phyloP scores from a whole-genome alignment of 92 coral and sea anemone genomes.

The Pocillopora meandrina region DNA sequence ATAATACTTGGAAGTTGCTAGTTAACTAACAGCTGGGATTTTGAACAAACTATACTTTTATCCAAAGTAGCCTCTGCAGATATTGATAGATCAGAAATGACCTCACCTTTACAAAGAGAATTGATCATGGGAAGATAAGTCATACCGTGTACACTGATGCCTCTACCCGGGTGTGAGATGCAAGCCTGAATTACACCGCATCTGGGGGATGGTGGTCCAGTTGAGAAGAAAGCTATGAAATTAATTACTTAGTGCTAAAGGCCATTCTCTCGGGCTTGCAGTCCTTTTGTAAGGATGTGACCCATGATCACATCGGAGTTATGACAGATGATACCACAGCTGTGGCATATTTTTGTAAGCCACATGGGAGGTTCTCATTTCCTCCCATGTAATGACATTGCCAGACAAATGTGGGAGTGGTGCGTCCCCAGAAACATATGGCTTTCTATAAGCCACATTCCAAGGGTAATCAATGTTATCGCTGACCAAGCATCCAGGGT shows the following conservation, averaged over 20 bases:
- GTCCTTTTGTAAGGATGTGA: conserved; percentile 22
- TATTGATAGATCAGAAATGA: too few relatives aligned
- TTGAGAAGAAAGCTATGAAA: conserved; percentile 32
- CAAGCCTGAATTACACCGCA: conserved; percentile 36
- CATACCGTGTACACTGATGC: too few relatives aligned
- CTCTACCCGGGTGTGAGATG: too few relatives aligned
- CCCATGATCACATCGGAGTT: conserved; percentile 12
- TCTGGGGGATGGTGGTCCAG: conserved; percentile 56
- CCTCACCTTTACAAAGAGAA: too few relatives aligned
- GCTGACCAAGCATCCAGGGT: conserved; percentile 58
- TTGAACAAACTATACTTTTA: too few relatives aligned
- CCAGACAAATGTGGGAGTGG: conserved; percentile 50
- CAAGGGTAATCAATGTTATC: conserved; percentile 37
- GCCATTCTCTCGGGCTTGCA: conserved; percentile 38
- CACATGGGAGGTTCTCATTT: conserved; percentile 61
- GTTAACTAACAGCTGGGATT: too few relatives aligned
- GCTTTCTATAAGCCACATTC: conserved; percentile 46
- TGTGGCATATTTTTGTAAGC: conserved; percentile 39
- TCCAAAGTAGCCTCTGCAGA: too few relatives aligned
- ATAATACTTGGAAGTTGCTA: too few relatives aligned
- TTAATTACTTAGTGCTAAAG: conserved; percentile 38
- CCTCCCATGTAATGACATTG: conserved; percentile 35
- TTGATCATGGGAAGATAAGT: too few relatives aligned
- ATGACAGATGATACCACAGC: conserved; percentile 41
- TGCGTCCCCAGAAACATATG: conserved; percentile 50